Conservation (phyloP, 2,113 vertebrate species). For the Ptilonorhynchus violaceus region DNA sequence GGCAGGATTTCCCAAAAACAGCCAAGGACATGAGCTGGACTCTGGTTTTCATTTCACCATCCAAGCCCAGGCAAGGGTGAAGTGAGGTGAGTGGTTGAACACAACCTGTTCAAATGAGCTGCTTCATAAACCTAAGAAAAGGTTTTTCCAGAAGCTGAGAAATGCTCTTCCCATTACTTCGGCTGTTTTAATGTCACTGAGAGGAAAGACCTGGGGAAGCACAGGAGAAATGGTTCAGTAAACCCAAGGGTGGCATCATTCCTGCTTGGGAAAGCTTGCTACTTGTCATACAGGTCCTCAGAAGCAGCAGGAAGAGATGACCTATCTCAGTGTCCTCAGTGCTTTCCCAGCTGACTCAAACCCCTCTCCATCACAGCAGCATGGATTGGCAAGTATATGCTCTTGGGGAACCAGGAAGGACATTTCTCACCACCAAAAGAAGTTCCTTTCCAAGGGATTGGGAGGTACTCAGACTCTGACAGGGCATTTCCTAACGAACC, state of each 20-base stretch:
- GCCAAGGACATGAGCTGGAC: neutral
- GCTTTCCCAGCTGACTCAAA: neutral
- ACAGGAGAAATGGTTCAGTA: neutral
- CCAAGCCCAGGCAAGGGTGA: neutral
- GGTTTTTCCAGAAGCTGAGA: neutral
- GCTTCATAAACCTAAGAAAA: neutral
- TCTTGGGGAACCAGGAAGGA: neutral
- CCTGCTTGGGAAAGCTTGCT: neutral
- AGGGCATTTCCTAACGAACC: neutral
- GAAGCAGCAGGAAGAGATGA: neutral
- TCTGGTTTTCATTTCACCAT: neutral
- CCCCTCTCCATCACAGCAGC: neutral
- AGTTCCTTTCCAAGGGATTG: neutral
- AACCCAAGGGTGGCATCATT: neutral
- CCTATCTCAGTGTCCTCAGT: neutral
- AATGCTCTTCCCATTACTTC: neutral
- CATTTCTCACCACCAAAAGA: neutral
- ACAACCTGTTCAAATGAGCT: neutral
- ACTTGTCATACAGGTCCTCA: neutral
- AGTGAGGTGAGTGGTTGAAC: neutral
- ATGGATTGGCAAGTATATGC: neutral
- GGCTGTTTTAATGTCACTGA: neutral
- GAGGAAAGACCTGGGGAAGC: neutral
- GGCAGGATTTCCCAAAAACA: neutral
- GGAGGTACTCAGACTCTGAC: accelerated